Base-by-base conservation (phyloP, 1,140 invertebrate species). In the Idris sp. region DNA sequence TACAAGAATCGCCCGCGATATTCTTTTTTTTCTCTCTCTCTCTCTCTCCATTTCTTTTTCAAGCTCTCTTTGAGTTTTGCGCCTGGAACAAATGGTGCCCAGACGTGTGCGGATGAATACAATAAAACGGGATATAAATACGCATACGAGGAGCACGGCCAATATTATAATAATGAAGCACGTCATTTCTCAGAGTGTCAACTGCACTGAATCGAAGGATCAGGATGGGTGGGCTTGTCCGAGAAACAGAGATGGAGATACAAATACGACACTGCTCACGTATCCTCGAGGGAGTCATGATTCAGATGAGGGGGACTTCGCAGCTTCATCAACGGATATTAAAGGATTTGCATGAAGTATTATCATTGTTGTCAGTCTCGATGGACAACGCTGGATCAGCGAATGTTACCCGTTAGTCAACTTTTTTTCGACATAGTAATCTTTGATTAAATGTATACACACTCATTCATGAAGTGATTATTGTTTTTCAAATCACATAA, bases 331-430 rank as follows among this genome's bases (percentile, higher is more conserved):
- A 85, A 83, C 82, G 81, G 78, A 86, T 86, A 87, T 87, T 86
- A 86, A 86, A 86, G 83, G 84, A 87, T 87, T 86, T 86, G 84
- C 84, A 87, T 86, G 79, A 83, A 84, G 84, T 84, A 86, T 85
- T 84, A 83, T 84, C 81, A 82, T 83, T 83, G 79, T 79, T 81
- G 78, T 79, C 81, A 62, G 73, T 72, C 59, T 48, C 64, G 48
- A 49, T 64, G 68, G 64, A 73, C 72, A 76, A 51, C 18, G 35
- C 38, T 43, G 33, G 49, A 49, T 51, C 35, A 30, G 2, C 26
- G 53, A 53, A 33, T 44, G 22, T 26, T 43, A 26, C 10, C 28
- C 18, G 35, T 48, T 72, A 22, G 46, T 15, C 16, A 10, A 31
- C 22, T 62, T 46, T 54, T n/a, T 71, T 46, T 35, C 13, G 6